Evolutionary conservation across 2,888 invertebrate genomes (phyloP).

Genomic region (Cantharis lateralis): DNA sequence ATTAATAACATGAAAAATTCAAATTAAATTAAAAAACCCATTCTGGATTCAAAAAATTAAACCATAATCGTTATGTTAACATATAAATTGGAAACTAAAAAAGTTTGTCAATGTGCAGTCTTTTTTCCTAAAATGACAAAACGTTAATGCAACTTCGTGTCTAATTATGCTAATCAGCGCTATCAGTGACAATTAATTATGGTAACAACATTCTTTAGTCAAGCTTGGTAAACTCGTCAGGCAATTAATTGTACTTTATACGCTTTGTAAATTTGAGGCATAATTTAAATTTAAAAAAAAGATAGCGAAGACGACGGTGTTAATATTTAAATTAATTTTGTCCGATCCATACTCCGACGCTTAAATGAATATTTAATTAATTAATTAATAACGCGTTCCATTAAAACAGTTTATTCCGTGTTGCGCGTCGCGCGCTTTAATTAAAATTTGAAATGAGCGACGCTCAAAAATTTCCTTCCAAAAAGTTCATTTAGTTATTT

Average conservation of each 20-base stretch:
- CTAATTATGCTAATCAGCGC: slow-evolving; percentile 32
- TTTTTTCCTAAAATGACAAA: slow-evolving; percentile 8
- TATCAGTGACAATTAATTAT: slow-evolving; percentile 47
- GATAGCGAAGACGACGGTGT: not conserved
- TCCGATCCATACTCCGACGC: not conserved
- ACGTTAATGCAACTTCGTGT: slow-evolving; percentile 20
- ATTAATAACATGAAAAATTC: not conserved
- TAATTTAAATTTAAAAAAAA: slow-evolving; percentile 22
- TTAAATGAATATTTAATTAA: not conserved
- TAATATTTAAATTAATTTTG: not conserved
- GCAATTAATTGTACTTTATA: slow-evolving; percentile 40
- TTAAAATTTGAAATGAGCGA: not conserved
- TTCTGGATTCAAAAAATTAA: not conserved
- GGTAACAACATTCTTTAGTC: slow-evolving; percentile 41
- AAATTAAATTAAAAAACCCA: not conserved
- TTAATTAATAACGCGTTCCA: not conserved
- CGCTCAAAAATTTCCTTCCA: not conserved
- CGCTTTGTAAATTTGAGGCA: slow-evolving; percentile 26
- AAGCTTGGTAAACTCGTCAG: slow-evolving; percentile 33
- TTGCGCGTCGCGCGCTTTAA: not conserved
- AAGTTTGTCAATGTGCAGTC: not conserved
- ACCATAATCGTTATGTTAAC: not conserved
- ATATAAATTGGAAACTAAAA: not conserved
- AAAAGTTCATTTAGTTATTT: not conserved
- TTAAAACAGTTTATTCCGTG: not conserved